These are phyloP conservation scores for Kryphioiulus occultus DNA, from an alignment of 2,888 invertebrate species.

Conservation along the genomic window DNA sequence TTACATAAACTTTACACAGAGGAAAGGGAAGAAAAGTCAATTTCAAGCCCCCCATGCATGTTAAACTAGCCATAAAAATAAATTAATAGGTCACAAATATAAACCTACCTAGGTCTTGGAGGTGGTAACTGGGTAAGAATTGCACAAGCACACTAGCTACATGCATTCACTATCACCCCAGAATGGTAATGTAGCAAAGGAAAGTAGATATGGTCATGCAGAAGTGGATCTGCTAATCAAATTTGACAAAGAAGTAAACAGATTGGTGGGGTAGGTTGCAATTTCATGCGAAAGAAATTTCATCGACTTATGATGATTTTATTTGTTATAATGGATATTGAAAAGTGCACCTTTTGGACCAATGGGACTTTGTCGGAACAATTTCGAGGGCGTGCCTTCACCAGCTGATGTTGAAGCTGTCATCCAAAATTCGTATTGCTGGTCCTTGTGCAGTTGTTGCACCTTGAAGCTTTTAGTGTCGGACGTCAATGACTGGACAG, in stretches of 20 bases:
- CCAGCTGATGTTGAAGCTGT: conserved; percentile 62
- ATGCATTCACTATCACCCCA: background rate
- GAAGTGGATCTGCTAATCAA: conserved; percentile 28
- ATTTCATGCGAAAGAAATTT: background rate
- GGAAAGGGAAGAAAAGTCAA: background rate
- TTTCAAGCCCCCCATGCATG: background rate
- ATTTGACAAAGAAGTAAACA: background rate
- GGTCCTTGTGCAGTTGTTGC: conserved; percentile 57
- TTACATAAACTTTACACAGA: background rate
- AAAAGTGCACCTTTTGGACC: conserved; percentile 56
- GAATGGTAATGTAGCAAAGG: conserved; percentile 21
- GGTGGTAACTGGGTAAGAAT: background rate
- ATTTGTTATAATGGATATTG: background rate
- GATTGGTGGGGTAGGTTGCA: background rate
- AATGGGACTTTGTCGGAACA: conserved; percentile 59
- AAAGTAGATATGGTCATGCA: conserved; percentile 3
- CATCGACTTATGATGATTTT: background rate
- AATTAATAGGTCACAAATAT: background rate
- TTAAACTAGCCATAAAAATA: background rate
- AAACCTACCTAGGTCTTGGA: background rate
- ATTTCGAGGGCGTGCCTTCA: conserved; percentile 60
- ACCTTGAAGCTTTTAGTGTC: conserved; percentile 55
- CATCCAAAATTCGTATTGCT: conserved; percentile 61
- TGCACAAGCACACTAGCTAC: background rate
- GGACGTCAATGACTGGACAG: background rate